Percentiles rank a stretch among this genome's conserved stretches.
Evolutionary conservation across 2,113 vertebrate genomes (phyloP).

Genomic region (Onychorhynchus coronatus): DNA sequence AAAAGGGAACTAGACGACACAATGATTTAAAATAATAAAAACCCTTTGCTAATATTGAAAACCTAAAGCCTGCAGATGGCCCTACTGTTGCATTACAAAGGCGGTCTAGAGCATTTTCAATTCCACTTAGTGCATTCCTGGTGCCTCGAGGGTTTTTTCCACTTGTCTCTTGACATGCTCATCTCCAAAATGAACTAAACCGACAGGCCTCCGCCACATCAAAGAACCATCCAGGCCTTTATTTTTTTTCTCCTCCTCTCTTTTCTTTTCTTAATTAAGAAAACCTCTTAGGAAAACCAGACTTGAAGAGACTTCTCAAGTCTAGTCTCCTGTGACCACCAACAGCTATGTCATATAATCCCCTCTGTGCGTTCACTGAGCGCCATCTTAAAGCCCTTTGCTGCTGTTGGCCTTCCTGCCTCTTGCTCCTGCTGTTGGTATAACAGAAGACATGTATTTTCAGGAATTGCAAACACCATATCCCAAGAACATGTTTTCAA

Average conservation of each 20-base stretch:
- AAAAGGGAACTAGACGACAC: background rate
- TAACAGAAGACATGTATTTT: background rate
- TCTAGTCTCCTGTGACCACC: background rate
- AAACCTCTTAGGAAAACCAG: background rate
- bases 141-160: slow-evolving; percentile 60
- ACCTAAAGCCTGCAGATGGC: background rate
- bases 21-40: background rate
- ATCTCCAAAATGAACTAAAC: slow-evolving; percentile 41
- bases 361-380: background rate
- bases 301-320: background rate
- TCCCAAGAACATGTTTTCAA: background rate
- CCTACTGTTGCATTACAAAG: background rate
- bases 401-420: background rate
- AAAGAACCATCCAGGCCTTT: background rate
- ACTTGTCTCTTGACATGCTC: slow-evolving; percentile 11
- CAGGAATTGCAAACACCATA: background rate
- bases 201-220: background rate
- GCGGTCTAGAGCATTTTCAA: slow-evolving; percentile 25
- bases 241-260: background rate
- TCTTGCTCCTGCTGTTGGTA: background rate
- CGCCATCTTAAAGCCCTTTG: background rate
- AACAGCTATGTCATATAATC: background rate
- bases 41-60: background rate
- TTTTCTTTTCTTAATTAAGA: background rate
- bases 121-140: slow-evolving; percentile 27